Base-by-base conservation (phyloP, 64 coral and sea anemone species). In the Actinia tenebrosa region DNA sequence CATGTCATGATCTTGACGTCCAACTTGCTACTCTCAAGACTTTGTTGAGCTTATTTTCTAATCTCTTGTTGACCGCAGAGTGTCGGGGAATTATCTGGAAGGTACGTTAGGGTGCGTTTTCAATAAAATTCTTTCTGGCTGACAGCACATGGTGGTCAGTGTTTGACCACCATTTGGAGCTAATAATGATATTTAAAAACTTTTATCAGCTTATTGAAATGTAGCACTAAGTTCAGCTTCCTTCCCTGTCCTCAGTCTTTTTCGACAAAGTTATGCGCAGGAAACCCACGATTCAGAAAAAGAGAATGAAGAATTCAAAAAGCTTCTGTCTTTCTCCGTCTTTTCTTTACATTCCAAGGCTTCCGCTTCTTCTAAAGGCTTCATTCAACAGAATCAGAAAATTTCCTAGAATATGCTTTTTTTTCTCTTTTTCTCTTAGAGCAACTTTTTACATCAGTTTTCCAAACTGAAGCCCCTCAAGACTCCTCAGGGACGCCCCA, bases 1-100 rank as follows among this genome's bases (percentile, higher is more conserved):
- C 86, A 3, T 69, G 88, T 18, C 13, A 59, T 18, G 91, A 96
- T 60, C 19, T 93, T 63, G 97, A 99, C n/a, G 83, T 47, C 22
- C 80, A 95, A 45, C 86, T 89, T 6, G 77, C 82, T 64, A 92
- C 88, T 75, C 86, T 89, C 47, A 89, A 84, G 75, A 77, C 88
- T n/a, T 87, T 98, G 52, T 94, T 92, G 72, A 60, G 78, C 59
- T 77, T 94, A 26, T 63, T 98, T 7, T 86, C 62, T 45, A 98
- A 98, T 77, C 71, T 94, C 45, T 89, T 92, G 23, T 71, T 94
- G 44, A 90, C 90, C 5, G 79, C 87, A 45, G 96, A 95, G 64
- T 95, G 93, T 87, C 86, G 96, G 44, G 92, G 95, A 71, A 83
- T 94, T 37, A 42, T 98, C 81, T 98, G 92, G 92, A 98, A 98